Evolutionary conservation across 2,113 vertebrate species (phyloP).

Genomic region (Solea senegalensis): DNA sequence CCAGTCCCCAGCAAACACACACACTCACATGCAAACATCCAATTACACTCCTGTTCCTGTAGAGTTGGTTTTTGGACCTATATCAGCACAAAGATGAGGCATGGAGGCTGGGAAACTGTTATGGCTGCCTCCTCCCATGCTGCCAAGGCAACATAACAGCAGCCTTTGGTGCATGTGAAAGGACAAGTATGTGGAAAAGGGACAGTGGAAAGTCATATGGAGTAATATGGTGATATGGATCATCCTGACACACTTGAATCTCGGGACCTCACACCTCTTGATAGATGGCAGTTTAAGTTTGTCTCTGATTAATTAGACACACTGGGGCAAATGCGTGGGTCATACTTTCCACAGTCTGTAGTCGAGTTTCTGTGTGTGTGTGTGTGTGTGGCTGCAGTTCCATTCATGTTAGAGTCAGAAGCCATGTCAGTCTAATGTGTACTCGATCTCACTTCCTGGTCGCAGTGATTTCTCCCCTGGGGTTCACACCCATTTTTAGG

Average conservation of each 20-base stretch:
- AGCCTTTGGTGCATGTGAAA: not conserved
- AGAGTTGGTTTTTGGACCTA: slow-evolving; percentile 22
- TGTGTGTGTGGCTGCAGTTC: no score
- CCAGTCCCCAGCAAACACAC: slow-evolving; percentile 36
- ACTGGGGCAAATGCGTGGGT: not conserved
- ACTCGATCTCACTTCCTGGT: no score
- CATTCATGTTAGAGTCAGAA: no score
- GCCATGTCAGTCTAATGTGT: no score
- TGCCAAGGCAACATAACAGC: slow-evolving; percentile 58
- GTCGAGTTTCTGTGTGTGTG: no score
- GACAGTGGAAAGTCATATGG: not conserved
- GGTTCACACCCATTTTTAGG: no score
- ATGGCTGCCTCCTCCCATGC: slow-evolving; percentile 18
- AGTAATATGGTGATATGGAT: not conserved
- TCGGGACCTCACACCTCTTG: not conserved
- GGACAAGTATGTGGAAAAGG: not conserved
- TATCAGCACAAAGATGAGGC: slow-evolving; percentile 17
- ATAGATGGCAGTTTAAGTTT: not conserved
- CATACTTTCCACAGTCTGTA: no score
- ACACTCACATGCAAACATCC: slow-evolving; percentile 34
- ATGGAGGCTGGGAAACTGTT: slow-evolving; percentile 21
- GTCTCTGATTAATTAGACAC: not conserved
- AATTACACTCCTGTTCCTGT: slow-evolving; percentile 37
- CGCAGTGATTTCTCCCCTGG: no score
- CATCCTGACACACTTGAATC: not conserved